Base-by-base conservation (phyloP, 2,888 invertebrate species). In the Liposcelis brunnea region DNA sequence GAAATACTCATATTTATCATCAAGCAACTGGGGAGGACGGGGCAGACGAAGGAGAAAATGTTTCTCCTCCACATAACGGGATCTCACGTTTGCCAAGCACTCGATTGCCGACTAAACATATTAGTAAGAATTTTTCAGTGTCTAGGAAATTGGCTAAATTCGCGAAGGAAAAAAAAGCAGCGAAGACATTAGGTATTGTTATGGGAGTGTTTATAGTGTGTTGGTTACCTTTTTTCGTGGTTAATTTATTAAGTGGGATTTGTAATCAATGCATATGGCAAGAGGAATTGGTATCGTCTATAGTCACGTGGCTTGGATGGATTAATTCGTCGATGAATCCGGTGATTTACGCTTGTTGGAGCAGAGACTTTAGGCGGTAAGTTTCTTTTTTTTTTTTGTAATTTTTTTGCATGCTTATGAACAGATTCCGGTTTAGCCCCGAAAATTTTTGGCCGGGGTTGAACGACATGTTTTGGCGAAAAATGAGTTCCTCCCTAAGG, bases 281-380 rank as follows among this genome's bases (percentile, higher is more conserved):
- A 58, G 86, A 86, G 59, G 84, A 89, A 63, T 75, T 87, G 48
- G 82, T 90, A 21, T 80, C 82, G 51, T 83, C 86, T 35, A 76
- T 90, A 48, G 89, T 90, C 49, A 89, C 89, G 52, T 91, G 91
- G 91, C 72, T 90, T 35, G 91, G 91, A 44, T 91, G 90, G 90
- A 85, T 90, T 62, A 91, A 91, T 66, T 89, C 89, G 40, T 84
- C 87, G 49, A 91, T 91, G 90, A 91, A 91, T 69, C 94, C 94
- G 0, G 87, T 94, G 53, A 95, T 95, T 59, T 95, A 95, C 64
- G 94, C 94, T n/a, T 90, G 91, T 61, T 94, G 94, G 83, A 93
- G 91, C 68, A 74, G 89, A 58, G 95, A 95, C 65, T 95, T 95
- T 62, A 72, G 89, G 67, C 81, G 89, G 87, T 87, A 61, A 70